Conservation (phyloP, 2,797 vertebrate species). For the Chloroceryle inda region DNA sequence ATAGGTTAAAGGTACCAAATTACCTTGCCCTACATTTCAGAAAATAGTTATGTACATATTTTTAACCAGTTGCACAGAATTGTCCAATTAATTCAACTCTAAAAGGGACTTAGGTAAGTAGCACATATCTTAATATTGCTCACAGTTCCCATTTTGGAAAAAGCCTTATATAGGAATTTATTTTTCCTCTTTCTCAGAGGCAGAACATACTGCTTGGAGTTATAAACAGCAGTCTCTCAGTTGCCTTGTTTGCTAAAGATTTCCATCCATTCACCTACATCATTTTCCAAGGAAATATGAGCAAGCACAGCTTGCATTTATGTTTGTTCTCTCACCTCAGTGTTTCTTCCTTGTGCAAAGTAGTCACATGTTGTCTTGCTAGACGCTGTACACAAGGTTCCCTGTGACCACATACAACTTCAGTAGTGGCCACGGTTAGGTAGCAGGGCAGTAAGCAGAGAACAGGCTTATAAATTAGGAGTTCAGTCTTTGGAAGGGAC, state of each 20-base stretch:
- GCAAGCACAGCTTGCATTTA: neutral
- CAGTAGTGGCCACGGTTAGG: no score
- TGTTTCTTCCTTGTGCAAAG: neutral
- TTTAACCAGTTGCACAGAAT: neutral
- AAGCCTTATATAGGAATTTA: neutral
- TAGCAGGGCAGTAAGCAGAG: neutral
- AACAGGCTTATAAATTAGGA: neutral
- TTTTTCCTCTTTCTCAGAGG: neutral
- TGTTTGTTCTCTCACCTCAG: neutral
- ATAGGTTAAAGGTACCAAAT: neutral
- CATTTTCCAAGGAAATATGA: neutral
- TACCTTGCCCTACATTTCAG: neutral
- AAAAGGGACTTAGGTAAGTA: neutral
- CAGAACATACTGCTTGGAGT: neutral
- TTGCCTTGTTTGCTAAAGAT: neutral
- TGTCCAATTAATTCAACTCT: neutral
- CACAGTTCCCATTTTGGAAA: neutral
- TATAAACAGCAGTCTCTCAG: neutral
- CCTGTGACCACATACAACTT: neutral
- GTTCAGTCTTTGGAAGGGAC: neutral
- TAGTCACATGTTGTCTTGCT: fast-evolving
- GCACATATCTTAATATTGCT: neutral
- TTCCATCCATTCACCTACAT: neutral
- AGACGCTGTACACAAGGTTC: neutral
- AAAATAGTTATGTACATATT: neutral